A percentile compares a stretch with the other conserved stretches of the same genome.
Conservation (phyloP, 2,888 invertebrate species). For the Eupeodes luniger region DNA sequence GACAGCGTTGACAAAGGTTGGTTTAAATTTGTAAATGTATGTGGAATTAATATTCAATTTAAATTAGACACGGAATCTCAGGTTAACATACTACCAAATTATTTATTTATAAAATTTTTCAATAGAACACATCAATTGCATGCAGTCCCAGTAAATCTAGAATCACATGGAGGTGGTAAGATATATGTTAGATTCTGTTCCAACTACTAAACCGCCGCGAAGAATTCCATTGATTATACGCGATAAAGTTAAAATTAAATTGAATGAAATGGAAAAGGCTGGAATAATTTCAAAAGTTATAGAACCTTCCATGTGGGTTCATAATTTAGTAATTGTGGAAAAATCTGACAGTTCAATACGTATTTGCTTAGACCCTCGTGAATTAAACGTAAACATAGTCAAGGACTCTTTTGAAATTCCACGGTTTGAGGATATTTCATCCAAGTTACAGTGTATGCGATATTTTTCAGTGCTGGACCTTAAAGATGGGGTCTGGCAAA, state of each 20-base stretch:
- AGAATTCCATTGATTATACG: neutral
- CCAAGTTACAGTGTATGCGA: neutral
- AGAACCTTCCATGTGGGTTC: neutral
- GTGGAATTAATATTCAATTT: neutral
- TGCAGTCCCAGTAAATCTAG: neutral
- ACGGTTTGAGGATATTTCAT: no score
- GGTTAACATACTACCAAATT: neutral
- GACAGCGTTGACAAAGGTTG: neutral
- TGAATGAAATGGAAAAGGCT: neutral
- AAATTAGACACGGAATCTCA: neutral
- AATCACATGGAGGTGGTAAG: neutral
- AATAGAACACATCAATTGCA: slow-evolving; percentile 14
- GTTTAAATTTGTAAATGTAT: slow-evolving; percentile 3
- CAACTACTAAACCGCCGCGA: neutral
- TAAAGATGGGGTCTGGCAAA: neutral
- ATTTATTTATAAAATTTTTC: slow-evolving; percentile 15
- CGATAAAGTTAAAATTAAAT: neutral
- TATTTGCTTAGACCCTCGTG: neutral
- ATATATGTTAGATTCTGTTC: neutral
- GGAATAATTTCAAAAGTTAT: neutral
- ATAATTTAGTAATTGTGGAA: neutral
- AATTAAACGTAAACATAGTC: neutral
- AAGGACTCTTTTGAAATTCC: neutral
- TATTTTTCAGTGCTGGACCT: neutral
- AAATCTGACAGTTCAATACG: neutral